Evolutionary conservation across 2,797 vertebrate genomes (phyloP), one percentile per base, ranked within the genome.

Genomic region (Brachyrhaphis roseni): DNA sequence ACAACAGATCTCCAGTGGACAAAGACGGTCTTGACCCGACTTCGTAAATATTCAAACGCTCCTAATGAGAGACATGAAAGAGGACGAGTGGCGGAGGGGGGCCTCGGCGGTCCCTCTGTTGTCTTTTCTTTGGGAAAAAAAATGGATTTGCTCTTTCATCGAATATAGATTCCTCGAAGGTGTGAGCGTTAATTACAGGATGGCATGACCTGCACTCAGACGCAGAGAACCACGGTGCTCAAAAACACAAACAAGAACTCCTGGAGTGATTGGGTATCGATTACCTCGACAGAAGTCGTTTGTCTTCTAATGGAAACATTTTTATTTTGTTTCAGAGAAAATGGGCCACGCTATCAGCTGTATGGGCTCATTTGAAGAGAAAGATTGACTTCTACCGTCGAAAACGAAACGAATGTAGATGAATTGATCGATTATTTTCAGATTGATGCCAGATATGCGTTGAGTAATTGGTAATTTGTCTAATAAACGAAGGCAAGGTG

Each of bases 1-100:
- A 82, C 85, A 84, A 84, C 88, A 80, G 85, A 85, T 82, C 89
- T 86, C 86, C 51, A n/a, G 47, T 74, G 85, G 88, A 88, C 84
- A 86, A 86, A 89, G 72, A 80, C 57, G 78, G 81, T 83, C 82
- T 86, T 76, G 82, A 89, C 83, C 81, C 57, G 82, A 87, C 88
- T 89, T 84, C 0, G 73, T 87, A 77, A 86, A 89, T 88, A 88
- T 82, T 87, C 83, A 74, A 76, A 84, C 72, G 81, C 80, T 53
- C 13, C 79, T 82, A 83, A 90, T 78, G 72, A 87, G 80, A 78
- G 64, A 12, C 49, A 45, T 59, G 68, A 82, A 86, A 86, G 80
- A 74, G 68, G 31, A 36, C 4, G 73, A 77, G 74, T 15, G 83
- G 72, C 81, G 72, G 73, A 78, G 66, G 84, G 28, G 75, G 74